Evolutionary conservation across 1,140 invertebrate species (phyloP).

Genomic region (Cherax quadricarinatus): DNA sequence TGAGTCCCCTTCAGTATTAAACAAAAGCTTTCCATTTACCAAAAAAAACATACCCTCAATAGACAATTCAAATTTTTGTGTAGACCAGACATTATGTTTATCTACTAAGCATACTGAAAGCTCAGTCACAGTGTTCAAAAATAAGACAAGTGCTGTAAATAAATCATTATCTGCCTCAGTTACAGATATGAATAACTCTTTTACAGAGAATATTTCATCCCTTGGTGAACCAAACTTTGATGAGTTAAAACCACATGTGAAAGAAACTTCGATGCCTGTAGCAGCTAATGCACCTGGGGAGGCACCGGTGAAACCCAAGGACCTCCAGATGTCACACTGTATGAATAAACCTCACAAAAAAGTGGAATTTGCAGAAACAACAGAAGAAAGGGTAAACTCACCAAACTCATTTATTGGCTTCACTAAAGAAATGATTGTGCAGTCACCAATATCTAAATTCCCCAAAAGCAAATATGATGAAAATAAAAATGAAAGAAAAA

Average conservation of each 20-base stretch:
- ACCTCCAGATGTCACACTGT: neutral
- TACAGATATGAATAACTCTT: neutral
- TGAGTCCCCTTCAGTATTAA: neutral
- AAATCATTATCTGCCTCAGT: neutral
- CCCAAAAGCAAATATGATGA: neutral
- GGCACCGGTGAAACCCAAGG: neutral
- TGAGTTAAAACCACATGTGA: neutral
- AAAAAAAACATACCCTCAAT: neutral
- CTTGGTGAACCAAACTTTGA: neutral
- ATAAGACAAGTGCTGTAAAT: neutral
- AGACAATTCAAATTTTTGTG: neutral
- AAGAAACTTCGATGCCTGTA: neutral
- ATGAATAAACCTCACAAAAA: neutral
- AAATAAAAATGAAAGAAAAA: constrained; percentile 33
- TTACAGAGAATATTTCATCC: neutral
- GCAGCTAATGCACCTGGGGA: neutral
- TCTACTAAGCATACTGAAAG: neutral
- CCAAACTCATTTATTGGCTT: constrained; percentile 31
- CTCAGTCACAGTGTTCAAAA: neutral
- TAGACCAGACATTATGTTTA: neutral
- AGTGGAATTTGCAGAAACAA: neutral
- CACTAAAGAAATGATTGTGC: constrained; percentile 13
- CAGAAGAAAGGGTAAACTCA: constrained; percentile 21
- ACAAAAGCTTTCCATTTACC: neutral
- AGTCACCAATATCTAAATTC: neutral